Base-by-base conservation (phyloP, 2,888 invertebrate genomes). In the Unio pictorum region DNA sequence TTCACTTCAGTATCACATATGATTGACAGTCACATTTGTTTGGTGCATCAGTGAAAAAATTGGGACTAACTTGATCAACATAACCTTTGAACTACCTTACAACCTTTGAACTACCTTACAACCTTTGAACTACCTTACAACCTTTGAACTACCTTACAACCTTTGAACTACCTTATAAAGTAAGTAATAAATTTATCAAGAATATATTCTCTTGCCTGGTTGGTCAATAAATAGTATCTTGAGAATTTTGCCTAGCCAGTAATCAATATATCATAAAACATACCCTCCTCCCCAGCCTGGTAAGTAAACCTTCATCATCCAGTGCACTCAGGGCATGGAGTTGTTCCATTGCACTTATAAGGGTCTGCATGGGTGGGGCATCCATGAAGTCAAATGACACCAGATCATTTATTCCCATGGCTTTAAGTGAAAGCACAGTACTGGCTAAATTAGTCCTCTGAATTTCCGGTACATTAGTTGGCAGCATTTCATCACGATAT, bases 321-420 rank as follows among this genome's bases (percentile, higher is more conserved):
- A 99, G 92, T 0, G 99, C 99, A 57, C 97, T 97, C 4, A 99
- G 92, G 7, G 98, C 98, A 90, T 99, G 98, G 76, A 99, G 91
- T 83, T 98, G 97, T 87, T 99, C 98, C 81, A 99, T 91, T 23
- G 99, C 99, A 94, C 98, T 97, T 73, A 99, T 96, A 79, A 99
- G 93, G 0, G 98, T 96, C 91, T 99, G 98, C 28, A 97, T 96
- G 0, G 99, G 98, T 34, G 99, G 99, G 0, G 99, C 96, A 90
- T 99, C 99, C 99, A 99, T 99, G 91, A 99, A 99, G 92, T 99
- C 99, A 90, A 99, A 99, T 89, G 97, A 96, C 30, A 99, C 91
- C 67, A 99, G 92, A 91, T 99, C 99, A 89, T 99, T 99, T 84
- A 99, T 99, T 45, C 99, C 99, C 99, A 99, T 99, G 0, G 99